phyloP scores from a whole-genome alignment of 2,113 vertebrate genomes.

The Phalacrocorax carbo region DNA sequence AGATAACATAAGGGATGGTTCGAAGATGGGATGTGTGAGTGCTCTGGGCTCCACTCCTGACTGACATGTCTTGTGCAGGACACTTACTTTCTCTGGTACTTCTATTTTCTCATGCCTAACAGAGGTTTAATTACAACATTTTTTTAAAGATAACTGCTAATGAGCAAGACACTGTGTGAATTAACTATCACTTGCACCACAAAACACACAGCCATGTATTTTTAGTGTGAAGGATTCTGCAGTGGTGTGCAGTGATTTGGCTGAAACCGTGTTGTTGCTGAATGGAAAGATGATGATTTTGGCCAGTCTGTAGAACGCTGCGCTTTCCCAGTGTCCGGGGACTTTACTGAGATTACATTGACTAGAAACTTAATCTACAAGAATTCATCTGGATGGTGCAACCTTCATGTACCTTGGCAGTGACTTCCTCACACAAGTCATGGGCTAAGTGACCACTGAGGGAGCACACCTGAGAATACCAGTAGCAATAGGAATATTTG shows the following conservation, averaged over 20 bases:
- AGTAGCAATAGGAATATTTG: neutral
- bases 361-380: neutral
- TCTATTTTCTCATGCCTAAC: neutral
- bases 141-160: neutral
- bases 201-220: neutral
- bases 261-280: fast-evolving
- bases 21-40: neutral
- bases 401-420: neutral
- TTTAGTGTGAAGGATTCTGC: neutral
- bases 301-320: neutral
- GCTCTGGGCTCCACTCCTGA: neutral
- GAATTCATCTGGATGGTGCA: neutral
- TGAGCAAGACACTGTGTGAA: neutral
- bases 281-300: neutral
- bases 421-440: neutral
- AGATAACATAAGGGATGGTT: neutral
- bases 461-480: neutral
- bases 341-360: neutral
- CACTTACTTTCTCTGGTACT: neutral
- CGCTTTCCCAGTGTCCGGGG: neutral
- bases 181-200: neutral
- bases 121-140: neutral
- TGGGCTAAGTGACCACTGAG: neutral
- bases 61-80: neutral
- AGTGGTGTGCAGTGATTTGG: neutral